Percentiles rank a stretch among this genome's conserved stretches.
Conservation (phyloP, 2,113 vertebrate species). For the Austrofundulus limnaeus region DNA sequence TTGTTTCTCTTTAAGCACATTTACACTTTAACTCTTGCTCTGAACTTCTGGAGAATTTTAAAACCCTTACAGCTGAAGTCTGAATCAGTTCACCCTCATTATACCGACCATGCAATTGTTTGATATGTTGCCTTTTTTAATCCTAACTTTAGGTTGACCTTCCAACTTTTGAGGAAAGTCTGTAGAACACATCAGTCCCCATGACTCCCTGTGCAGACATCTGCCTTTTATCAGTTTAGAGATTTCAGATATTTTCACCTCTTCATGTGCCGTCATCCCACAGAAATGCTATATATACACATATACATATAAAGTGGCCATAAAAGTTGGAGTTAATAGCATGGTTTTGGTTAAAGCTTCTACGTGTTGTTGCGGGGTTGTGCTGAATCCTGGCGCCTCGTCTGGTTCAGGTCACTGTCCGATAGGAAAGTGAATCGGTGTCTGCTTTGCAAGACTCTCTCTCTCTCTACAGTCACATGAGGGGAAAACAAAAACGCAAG, state of each 20-base stretch:
- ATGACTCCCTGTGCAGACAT: slow-evolving; percentile 74
- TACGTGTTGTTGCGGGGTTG: slow-evolving; percentile 37
- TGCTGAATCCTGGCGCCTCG: slow-evolving; percentile 8
- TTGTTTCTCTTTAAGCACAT: too few relatives aligned
- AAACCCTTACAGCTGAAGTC: neutral
- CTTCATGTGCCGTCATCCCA: slow-evolving; percentile 68
- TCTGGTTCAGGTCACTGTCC: slow-evolving; percentile 39
- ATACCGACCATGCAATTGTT: slow-evolving; percentile 1
- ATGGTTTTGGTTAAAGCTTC: slow-evolving; percentile 27
- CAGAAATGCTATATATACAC: slow-evolving; percentile 53
- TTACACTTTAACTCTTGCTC: too few relatives aligned
- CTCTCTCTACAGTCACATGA: slow-evolving; percentile 15
- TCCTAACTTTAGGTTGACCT: slow-evolving; percentile 17
- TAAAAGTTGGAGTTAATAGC: slow-evolving; percentile 43
- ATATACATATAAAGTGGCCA: neutral
- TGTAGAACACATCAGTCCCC: slow-evolving; percentile 65
- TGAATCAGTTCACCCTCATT: slow-evolving; percentile 8
- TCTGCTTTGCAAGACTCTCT: slow-evolving; percentile 39
- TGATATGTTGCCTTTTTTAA: neutral
- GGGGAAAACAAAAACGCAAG: neutral
- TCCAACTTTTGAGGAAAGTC: slow-evolving; percentile 50
- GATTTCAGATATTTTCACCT: slow-evolving; percentile 70
- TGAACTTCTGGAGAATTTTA: too few relatives aligned
- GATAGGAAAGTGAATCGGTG: slow-evolving; percentile 47
- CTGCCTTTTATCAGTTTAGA: slow-evolving; percentile 79